Conservation (phyloP, 92 coral and sea anemone species). For the Actinostola sp. region DNA sequence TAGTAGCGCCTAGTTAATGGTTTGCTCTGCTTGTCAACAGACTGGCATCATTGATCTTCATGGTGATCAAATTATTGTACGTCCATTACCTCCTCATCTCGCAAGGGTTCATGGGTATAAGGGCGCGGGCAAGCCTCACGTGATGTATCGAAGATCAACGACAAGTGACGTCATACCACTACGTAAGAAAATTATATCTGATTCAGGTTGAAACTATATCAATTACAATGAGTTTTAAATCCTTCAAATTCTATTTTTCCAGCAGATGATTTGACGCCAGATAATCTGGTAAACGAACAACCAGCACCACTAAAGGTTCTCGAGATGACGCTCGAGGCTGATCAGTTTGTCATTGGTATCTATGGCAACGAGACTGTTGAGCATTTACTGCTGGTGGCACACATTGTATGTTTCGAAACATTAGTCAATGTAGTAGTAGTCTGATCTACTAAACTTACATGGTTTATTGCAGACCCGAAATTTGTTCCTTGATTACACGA, state of each 20-base stretch:
- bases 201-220: too few species aligned
- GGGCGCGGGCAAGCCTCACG: slow-evolving; percentile 18
- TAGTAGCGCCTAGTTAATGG: too few species aligned
- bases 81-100: slow-evolving; percentile 22
- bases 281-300: too few species aligned
- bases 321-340: slow-evolving; percentile 16
- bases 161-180: background rate
- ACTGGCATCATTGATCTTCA: slow-evolving; percentile 9
- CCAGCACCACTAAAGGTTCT: slow-evolving; percentile 3
- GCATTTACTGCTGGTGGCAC: slow-evolving; percentile 20
- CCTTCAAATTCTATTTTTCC: too few species aligned
- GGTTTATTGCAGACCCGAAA: slow-evolving; percentile 17
- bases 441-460: too few species aligned
- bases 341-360: background rate
- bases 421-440: too few species aligned
- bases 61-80: slow-evolving; percentile 3
- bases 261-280: too few species aligned
- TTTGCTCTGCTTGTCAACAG: slow-evolving; percentile 3
- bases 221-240: too few species aligned
- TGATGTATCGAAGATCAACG: slow-evolving; percentile 9
- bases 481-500: slow-evolving; percentile 5
- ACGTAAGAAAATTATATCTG: background rate
- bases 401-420: slow-evolving; percentile 13
- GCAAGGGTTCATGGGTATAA: slow-evolving; percentile 26
- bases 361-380: slow-evolving; percentile 10